Evolutionary conservation across 2,797 vertebrate species (phyloP).

Genomic region (Eidolon dupreanum): DNA sequence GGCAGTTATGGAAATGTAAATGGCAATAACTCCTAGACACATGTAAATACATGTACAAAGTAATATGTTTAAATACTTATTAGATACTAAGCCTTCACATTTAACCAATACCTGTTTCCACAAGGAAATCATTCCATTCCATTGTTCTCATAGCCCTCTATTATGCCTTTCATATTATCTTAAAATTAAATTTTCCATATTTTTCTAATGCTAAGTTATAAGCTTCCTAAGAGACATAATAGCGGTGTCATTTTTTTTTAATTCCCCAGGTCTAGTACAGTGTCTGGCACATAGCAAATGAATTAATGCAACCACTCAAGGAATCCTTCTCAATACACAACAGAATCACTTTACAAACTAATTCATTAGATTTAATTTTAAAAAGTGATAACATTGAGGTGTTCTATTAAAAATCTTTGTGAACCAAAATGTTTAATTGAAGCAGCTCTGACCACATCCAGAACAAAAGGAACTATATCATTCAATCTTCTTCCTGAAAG

Average conservation of each 20-base stretch:
- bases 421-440: slow-evolving; percentile 17
- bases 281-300: not conserved
- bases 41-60: not conserved
- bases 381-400: not conserved
- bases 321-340: not conserved
- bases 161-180: not conserved
- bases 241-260: not conserved
- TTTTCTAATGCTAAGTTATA: not conserved
- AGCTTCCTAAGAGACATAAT: not conserved
- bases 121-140: not conserved
- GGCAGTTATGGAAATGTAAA: not conserved
- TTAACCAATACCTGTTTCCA: not conserved
- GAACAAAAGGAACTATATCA: not conserved
- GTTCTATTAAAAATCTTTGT: not conserved
- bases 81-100: slow-evolving; percentile 16
- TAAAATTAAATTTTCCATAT: not conserved
- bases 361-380: not conserved
- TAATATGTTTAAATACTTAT: slow-evolving; percentile 28
- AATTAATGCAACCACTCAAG: not conserved
- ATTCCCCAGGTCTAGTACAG: not conserved
- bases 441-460: not conserved
- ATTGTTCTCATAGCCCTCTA: not conserved
- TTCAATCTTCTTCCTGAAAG: slow-evolving; percentile 39
- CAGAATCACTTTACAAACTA: not conserved
- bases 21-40: not conserved